Evolutionary conservation across 2,888 invertebrate genomes (phyloP).

Genomic region (Sceliomorpha sp.): DNA sequence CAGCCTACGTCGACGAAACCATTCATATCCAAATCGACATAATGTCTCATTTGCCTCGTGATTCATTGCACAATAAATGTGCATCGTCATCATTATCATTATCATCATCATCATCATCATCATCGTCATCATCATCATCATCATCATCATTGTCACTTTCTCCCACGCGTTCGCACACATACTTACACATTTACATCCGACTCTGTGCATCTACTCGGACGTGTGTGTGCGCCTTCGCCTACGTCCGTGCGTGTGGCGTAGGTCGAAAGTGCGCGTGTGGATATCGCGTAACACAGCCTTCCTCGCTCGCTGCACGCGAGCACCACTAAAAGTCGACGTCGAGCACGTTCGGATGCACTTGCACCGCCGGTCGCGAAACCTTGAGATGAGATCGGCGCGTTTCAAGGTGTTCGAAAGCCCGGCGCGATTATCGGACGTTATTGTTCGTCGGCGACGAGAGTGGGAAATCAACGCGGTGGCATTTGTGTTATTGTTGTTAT

Average conservation of each 20-base stretch:
- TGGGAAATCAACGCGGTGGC: slow-evolving; percentile 47
- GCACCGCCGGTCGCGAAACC: slow-evolving; percentile 53
- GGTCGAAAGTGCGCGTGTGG: background rate
- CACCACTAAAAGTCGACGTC: slow-evolving; percentile 34
- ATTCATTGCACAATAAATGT: slow-evolving; percentile 6
- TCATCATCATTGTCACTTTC: slow-evolving; percentile 22
- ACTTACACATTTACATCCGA: background rate
- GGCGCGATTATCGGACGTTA: slow-evolving; percentile 48
- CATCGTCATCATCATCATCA: slow-evolving; percentile 22
- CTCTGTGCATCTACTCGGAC: background rate
- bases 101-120: slow-evolving; percentile 19
- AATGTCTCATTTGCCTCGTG: background rate
- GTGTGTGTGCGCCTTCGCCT: background rate
- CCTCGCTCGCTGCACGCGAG: slow-evolving; percentile 23
- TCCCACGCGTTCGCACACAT: background rate
- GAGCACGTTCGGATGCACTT: slow-evolving; percentile 56
- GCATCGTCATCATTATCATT: slow-evolving; percentile 16
- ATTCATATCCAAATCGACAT: no score
- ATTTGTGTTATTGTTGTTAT: slow-evolving; percentile 39
- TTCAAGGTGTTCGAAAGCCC: slow-evolving; percentile 58
- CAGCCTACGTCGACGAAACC: no score
- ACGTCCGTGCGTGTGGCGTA: background rate
- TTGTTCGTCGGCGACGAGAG: slow-evolving; percentile 50
- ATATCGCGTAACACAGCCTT: slow-evolving; percentile 9
- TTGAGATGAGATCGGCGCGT: slow-evolving; percentile 58